Base-by-base conservation (phyloP, 2,797 vertebrate genomes). In the Nasua narica region DNA sequence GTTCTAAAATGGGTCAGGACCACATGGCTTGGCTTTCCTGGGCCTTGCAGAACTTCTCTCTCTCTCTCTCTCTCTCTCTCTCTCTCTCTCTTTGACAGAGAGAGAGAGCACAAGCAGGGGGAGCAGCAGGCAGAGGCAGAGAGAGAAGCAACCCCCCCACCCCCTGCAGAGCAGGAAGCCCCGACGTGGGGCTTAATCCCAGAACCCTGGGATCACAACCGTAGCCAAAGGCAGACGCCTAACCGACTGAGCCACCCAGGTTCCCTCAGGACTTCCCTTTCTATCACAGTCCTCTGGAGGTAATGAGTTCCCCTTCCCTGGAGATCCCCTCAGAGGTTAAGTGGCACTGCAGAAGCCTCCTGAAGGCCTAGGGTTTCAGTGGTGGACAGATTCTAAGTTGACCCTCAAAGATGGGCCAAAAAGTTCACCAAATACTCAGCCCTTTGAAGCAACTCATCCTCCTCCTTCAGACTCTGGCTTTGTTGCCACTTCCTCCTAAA, bases 1-100 rank as follows among this genome's bases (percentile, higher is more conserved):
- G 16, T 95, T 96, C 70, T 95, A 60, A 87, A 91, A 81, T 74
- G 52, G 69, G 40, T 90, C 27, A 46, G 70, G 46, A 96, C 54
- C 60, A 48, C n/a, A n/a, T 40, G 6, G 6, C 0, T 0, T 90
- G 48, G 46, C 21, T 65, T 82, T 95, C 50, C 50, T 77, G 11
- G 29, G 70, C 35, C 43, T 46, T 74, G 54, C 67, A 72, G 27
- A 88, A 60, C 50, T 95, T 92, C 21, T 18, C 13, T 94, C 90
- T 40, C 56, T 70, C 32, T 62, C 1, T 32, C 1, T 27, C 4
- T 58, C 10, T 58, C 3, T 27, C 4, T 62, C 5, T 15, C 1
- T 32, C 12, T 60, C 4, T 29, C 0, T 29, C 6, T 56, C 7
- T 62, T 15, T 56, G 21, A 56, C 23, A 56, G 23, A 56, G 54